Base-by-base conservation (phyloP, 2,797 vertebrate species). In the Tragopan temminckii region DNA sequence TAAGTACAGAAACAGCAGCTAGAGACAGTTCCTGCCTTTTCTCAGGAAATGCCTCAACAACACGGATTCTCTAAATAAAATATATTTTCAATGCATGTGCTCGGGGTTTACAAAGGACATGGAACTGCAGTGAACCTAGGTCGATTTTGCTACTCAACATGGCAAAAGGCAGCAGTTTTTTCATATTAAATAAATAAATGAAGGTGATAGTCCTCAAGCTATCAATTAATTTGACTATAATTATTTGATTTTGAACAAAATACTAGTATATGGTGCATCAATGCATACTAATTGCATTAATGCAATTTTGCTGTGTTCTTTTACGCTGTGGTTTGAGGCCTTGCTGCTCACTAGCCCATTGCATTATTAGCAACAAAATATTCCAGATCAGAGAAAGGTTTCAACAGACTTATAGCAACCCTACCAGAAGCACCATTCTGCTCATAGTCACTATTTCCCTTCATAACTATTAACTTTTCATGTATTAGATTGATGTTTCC, bases 11-110 rank as follows among this genome's bases (percentile, higher is more conserved):
- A 93, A 72, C 82, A 75, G 52, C n/a, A 83, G 74, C 75, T 71
- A 48, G 11, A 83, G 11, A 2, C 57, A 40, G 69, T 87, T 94
- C 92, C 72, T 96, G 94, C 36, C 93, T 95, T 92, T 90, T 71
- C 57, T 93, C 88, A 89, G 19, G 10, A 90, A 31, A 59, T 59
- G 7, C 7, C 80, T 87, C 50, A 89, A 80, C 69, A 82, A 21
- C 23, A 63, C 3, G 43, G 13, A 67, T 88, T 80, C 31, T 6
- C 7, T 31, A 82, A 85, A 92, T 78, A 78, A 78, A 69, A 21
- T 36, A 17, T 25, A 43, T 55, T 95, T 80, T 78, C 35, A 82
- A n/a, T 40, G 21, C 33, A 12, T n/a, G 10, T 50, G 9, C 38
- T 23, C 50, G 40, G 7, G 7, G 35, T 68, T 89, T 68, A 66